phyloP scores from a whole-genome alignment of 2,888 invertebrate species.

The Conchocele bisecta region DNA sequence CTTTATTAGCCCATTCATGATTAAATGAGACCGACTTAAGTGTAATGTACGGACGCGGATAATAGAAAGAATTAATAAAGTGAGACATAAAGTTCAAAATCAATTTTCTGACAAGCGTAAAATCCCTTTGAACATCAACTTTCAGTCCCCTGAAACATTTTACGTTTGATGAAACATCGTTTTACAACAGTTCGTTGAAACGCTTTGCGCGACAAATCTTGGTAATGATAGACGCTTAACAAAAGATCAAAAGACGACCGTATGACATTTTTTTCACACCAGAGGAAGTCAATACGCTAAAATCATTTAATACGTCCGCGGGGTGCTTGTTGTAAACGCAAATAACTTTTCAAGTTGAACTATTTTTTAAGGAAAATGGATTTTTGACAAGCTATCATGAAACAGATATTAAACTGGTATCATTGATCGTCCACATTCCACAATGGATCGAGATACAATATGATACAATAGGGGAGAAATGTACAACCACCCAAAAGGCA shows the following conservation, averaged over 20 bases:
- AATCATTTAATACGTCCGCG: constrained; percentile 13
- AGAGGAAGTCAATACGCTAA: constrained; percentile 23
- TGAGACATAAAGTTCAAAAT: constrained; percentile 44
- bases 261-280: constrained; percentile 43
- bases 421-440: no score
- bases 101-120: constrained; percentile 58
- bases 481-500: no score
- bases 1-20: no score
- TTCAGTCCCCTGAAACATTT: no score
- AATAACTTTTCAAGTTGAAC: constrained; percentile 15
- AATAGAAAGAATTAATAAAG: constrained; percentile 46
- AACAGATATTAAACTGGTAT: no score
- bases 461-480: no score
- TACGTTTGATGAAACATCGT: no score
- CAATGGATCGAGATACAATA: no score
- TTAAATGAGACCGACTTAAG: no score
- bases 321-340: constrained; percentile 7
- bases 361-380: constrained; percentile 10
- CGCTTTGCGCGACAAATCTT: no score
- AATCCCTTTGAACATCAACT: constrained; percentile 51
- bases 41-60: neutral
- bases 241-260: constrained; percentile 45
- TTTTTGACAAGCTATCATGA: constrained; percentile 18
- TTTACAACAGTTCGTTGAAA: no score
- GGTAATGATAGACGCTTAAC: constrained; percentile 15